Conservation (phyloP, 2,113 vertebrate genomes). For the Pseudorhombus dupliciocellatus region DNA sequence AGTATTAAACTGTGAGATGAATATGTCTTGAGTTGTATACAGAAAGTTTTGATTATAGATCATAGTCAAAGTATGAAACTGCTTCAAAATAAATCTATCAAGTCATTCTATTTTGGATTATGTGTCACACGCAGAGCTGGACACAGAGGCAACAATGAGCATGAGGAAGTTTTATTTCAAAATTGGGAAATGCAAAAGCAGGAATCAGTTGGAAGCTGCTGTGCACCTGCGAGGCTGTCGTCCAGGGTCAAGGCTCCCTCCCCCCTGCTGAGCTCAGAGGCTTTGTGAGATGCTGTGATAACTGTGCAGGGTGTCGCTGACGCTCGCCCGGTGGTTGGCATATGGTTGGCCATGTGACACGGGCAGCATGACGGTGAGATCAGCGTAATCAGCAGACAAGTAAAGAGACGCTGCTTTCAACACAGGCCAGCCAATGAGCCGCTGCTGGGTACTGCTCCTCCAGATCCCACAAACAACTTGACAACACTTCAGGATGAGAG, state of each 20-base stretch:
- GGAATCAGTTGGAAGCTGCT: background rate
- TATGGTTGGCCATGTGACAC: slow-evolving; percentile 66
- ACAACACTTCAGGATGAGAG: no score
- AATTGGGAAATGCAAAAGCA: background rate
- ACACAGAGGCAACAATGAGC: background rate
- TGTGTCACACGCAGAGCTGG: background rate
- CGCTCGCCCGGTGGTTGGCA: slow-evolving; percentile 57
- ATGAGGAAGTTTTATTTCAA: background rate
- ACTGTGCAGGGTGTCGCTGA: slow-evolving; percentile 48
- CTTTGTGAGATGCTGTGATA: slow-evolving; percentile 27
- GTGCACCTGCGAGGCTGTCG: background rate
- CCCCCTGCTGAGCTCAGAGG: slow-evolving; percentile 33
- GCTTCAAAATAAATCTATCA: background rate
- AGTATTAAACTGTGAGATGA: no score
- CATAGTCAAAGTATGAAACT: no score
- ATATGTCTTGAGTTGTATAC: no score
- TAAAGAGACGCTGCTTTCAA: slow-evolving; percentile 57
- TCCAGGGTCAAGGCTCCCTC: background rate
- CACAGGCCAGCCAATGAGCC: slow-evolving; percentile 38
- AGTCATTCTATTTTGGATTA: no score
- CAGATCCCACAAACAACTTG: background rate
- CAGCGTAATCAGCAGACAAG: slow-evolving; percentile 65
- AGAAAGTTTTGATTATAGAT: no score
- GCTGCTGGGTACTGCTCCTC: slow-evolving; percentile 23
- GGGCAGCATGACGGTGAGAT: slow-evolving; percentile 67